Evolutionary conservation across 2,888 invertebrate genomes (phyloP), one percentile per base, ranked within the genome.

Genomic region (Sturmia bella): DNA sequence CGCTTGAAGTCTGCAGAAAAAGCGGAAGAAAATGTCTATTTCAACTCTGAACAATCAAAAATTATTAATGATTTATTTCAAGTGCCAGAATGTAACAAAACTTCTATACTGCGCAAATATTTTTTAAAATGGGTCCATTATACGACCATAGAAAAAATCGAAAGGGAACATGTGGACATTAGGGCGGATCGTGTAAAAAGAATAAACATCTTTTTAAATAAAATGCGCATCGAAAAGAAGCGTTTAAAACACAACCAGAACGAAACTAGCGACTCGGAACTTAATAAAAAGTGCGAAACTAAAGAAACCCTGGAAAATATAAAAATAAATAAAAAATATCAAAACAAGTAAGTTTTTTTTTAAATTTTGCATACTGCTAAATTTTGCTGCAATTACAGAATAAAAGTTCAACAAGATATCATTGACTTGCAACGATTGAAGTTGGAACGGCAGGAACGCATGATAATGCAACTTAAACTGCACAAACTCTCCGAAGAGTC

Each of bases 381-480:
- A 13, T 17, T 21, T n/a, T 48, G 5, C 4, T 24, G 21, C 21
- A 37, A 57, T 89, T 89, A 79, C 84, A 93, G 95, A 85, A 94
- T 93, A 80, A 93, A 93, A 89, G 92, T 94, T 11, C 96, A 96
- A 87, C 94, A 94, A 87, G 93, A 93, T 84, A 94, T 95, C 52
- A 96, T 96, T 77, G 94, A 95, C 32, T 89, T 94, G 32, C 95
- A 96, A 88, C 94, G 93, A 87, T 90, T 92, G 1, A 95, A 95
- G 90, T 88, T 96, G 77, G 93, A 94, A 77, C 93, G 95, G 78
- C 95, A 96, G 88, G 94, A 93, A 84, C 93, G 93, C 85, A 87
- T 95, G n/a, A 96, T 96, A 75, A 93, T 95, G 88, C 94, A 95
- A 87, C 89, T 96, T 0, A 95, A 94, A 87, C 91, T 95, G 66